Evolutionary conservation across 2,888 invertebrate genomes (phyloP).

Genomic region (Drosophila stalkeri): DNA sequence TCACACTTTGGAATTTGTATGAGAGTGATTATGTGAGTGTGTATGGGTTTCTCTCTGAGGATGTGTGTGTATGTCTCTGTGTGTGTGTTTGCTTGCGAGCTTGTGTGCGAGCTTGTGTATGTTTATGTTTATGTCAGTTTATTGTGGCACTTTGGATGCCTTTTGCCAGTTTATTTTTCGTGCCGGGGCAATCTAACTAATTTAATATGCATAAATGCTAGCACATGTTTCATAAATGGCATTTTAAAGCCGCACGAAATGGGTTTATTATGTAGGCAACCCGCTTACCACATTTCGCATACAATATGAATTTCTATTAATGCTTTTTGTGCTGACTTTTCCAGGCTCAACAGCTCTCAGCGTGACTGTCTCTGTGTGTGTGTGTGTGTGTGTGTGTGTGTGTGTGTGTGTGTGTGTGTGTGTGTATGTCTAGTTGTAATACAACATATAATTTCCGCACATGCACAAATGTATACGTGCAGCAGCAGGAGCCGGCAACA

Average conservation of each 20-base stretch:
- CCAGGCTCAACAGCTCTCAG: constrained; percentile 22
- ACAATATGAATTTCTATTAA: constrained; percentile 70
- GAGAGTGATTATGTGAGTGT: constrained; percentile 5
- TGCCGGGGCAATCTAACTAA: constrained; percentile 68
- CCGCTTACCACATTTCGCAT: constrained; percentile 49
- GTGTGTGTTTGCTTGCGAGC: constrained; percentile 6
- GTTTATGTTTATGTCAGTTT: constrained; percentile 54
- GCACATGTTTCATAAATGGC: constrained; percentile 81
- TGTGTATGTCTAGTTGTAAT: constrained; percentile 12
- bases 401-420: background rate
- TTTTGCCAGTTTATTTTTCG: constrained; percentile 70
- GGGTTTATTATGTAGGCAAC: constrained; percentile 71
- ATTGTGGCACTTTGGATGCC: constrained; percentile 63
- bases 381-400: background rate
- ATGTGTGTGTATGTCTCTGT: background rate
- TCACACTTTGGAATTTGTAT: constrained; percentile 55
- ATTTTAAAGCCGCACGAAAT: constrained; percentile 78
- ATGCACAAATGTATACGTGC: constrained; percentile 15
- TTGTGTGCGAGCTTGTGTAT: constrained; percentile 22
- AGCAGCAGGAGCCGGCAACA: background rate
- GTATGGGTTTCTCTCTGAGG: background rate
- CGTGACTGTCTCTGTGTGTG: background rate
- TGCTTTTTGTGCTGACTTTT: constrained; percentile 42
- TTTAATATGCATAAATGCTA: constrained; percentile 79
- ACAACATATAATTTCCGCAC: constrained; percentile 33